Evolutionary conservation across 1,140 invertebrate genomes (phyloP).

Genomic region (Anastrepha ludens): DNA sequence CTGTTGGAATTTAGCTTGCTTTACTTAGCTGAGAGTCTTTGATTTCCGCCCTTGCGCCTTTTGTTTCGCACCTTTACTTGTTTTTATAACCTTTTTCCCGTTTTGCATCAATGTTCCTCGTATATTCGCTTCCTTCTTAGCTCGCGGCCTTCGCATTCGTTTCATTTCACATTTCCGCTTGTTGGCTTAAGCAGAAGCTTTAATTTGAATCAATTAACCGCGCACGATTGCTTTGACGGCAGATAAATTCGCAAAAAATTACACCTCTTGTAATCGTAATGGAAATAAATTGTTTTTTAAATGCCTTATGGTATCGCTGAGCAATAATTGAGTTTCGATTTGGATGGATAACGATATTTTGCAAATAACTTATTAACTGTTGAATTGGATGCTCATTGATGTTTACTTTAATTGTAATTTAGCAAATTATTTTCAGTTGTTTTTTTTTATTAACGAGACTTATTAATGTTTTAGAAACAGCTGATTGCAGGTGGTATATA

Average conservation of each 20-base stretch:
- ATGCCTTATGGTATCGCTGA: conserved; percentile 24
- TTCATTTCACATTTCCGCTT: conserved; percentile 25
- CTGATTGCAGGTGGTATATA: no score
- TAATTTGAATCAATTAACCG: conserved; percentile 20
- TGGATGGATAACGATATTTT: not conserved
- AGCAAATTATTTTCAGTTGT: no score
- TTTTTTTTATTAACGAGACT: no score
- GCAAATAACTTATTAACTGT: no score
- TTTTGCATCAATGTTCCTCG: not conserved
- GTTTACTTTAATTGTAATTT: no score
- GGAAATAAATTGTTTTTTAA: conserved; percentile 48
- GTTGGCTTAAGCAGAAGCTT: not conserved
- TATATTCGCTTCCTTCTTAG: not conserved
- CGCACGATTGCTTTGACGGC: conserved; percentile 3
- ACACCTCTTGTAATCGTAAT: conserved; percentile 38
- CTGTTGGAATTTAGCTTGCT: not conserved
- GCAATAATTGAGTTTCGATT: not conserved
- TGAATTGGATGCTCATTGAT: no score
- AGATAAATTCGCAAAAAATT: conserved; percentile 32
- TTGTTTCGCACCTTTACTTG: not conserved
- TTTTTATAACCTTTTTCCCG: not conserved
- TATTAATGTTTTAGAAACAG: no score
- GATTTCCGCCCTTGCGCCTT: not conserved
- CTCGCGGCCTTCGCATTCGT: conserved; percentile 36
- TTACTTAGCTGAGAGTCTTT: not conserved